Conservation (phyloP, 35 echinoderm and acorn worm genomes). For the Chiridota heheva region DNA sequence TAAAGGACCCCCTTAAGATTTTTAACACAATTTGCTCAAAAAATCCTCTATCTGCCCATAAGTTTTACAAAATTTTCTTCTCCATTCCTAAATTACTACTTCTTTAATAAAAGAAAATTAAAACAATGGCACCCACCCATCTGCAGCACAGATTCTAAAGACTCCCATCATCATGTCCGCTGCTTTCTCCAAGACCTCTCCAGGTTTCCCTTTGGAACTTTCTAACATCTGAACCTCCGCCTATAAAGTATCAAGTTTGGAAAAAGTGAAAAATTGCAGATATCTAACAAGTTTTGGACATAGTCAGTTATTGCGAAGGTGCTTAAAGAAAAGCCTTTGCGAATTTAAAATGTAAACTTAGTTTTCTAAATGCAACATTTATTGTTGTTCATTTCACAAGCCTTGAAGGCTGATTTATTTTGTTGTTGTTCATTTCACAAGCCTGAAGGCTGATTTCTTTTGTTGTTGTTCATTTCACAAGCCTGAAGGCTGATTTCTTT, state of each 20-base stretch:
- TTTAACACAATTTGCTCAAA: too few species aligned
- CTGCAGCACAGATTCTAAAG: constrained; percentile 96
- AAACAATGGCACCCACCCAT: constrained; percentile 81
- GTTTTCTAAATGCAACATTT: too few species aligned
- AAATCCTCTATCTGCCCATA: too few species aligned
- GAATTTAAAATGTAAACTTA: neutral
- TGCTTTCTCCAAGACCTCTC: constrained; percentile 94
- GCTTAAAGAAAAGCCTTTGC: neutral
- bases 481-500: too few species aligned
- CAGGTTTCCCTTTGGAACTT: constrained; percentile 89
- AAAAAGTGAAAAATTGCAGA: neutral
- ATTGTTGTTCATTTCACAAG: neutral
- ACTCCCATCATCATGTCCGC: constrained; percentile 90
- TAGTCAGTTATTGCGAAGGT: neutral
- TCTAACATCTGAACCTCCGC: constrained; percentile 75
- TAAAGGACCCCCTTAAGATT: too few species aligned
- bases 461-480: too few species aligned
- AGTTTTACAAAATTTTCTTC: too few species aligned
- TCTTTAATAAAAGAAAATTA: too few species aligned
- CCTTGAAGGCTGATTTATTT: too few species aligned
- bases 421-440: too few species aligned
- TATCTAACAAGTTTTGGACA: neutral
- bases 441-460: too few species aligned
- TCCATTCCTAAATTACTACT: too few species aligned
- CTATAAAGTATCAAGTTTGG: constrained; percentile 19